A percentile compares a stretch with the other conserved stretches of the same genome.
These are phyloP conservation scores for Charaxes varanes DNA, from an alignment of 1,140 invertebrate genomes.

Conservation along the genomic window DNA sequence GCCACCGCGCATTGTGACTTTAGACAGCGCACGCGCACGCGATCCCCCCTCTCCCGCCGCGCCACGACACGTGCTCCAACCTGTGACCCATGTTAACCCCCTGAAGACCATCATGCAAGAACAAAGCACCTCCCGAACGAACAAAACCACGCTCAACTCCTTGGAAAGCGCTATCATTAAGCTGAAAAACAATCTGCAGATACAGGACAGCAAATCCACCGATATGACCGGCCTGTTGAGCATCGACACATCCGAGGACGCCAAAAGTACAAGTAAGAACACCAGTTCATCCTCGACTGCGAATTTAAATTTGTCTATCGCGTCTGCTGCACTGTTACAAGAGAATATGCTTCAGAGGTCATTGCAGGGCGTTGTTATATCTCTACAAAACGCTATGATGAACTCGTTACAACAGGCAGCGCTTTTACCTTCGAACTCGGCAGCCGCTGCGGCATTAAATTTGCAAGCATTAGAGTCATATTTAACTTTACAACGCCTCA, in stretches of 20 bases:
- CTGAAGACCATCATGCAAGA: constrained; percentile 62
- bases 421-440: constrained; percentile 83
- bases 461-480: constrained; percentile 89
- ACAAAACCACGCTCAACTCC: constrained; percentile 61
- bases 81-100: constrained; percentile 28
- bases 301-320: constrained; percentile 68
- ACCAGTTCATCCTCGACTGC: constrained; percentile 63
- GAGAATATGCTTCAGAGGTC: constrained; percentile 79
- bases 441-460: constrained; percentile 85
- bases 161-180: constrained; percentile 71
- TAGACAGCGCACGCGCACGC: constrained; percentile 56
- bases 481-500: constrained; percentile 84
- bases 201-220: constrained; percentile 61
- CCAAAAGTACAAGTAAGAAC: constrained; percentile 58
- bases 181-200: constrained; percentile 70
- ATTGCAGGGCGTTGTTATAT: constrained; percentile 81
- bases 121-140: constrained; percentile 59
- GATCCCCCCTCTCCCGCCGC: constrained; percentile 46
- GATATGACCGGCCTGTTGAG: constrained; percentile 61
- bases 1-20: constrained; percentile 38
- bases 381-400: constrained; percentile 85
- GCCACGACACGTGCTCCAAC: constrained; percentile 46
- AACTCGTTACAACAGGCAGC: constrained; percentile 84
- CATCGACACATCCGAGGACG: constrained; percentile 51
- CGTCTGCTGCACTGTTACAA: constrained; percentile 67